Evolutionary conservation across 2,888 invertebrate genomes (phyloP).

Genomic region (Drosophila fungiperda): DNA sequence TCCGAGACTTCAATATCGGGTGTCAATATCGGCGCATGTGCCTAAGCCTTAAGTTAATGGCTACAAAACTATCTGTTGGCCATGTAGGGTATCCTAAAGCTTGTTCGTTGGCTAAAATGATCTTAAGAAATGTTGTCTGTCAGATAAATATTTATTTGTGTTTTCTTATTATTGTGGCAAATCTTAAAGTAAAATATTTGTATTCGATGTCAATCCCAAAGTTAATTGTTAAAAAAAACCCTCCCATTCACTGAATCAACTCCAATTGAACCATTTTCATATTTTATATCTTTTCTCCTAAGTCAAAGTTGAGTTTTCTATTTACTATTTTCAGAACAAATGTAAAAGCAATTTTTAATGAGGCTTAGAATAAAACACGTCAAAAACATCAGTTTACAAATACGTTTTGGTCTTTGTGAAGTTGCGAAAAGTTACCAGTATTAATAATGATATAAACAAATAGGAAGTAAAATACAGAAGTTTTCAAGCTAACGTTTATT

Average conservation of each 20-base stretch:
- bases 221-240: not conserved
- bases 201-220: not conserved
- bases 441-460: no score
- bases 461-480: no score
- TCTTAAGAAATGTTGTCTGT: not conserved
- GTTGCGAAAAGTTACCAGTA: no score
- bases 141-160: not conserved
- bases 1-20: conserved; percentile 10
- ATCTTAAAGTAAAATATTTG: not conserved
- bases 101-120: not conserved
- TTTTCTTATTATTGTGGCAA: not conserved
- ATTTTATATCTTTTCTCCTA: no score
- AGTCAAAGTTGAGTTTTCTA: no score
- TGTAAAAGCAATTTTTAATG: not conserved
- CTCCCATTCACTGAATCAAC: not conserved
- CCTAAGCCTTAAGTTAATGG: not conserved
- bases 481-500: not conserved
- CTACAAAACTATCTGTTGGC: not conserved
- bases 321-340: no score
- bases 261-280: not conserved
- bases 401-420: no score
- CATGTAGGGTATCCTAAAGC: not conserved
- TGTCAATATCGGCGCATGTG: conserved; percentile 28
- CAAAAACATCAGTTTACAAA: no score
- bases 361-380: no score